Evolutionary conservation across 2,113 vertebrate genomes (phyloP), one percentile per base, ranked within the genome.

Genomic region (Pristiophorus japonicus): DNA sequence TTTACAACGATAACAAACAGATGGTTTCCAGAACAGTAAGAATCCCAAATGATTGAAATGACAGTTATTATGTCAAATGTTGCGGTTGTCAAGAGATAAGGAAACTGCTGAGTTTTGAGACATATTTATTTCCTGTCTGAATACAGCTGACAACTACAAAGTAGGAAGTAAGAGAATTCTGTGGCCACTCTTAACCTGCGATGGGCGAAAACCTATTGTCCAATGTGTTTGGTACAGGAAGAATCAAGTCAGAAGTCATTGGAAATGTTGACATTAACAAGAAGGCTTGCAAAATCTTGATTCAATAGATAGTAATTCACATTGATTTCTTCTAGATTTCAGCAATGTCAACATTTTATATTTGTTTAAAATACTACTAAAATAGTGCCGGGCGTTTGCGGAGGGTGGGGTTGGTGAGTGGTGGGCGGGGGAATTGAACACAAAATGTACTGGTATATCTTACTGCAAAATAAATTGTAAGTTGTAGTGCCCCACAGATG

Each of bases 61-160:
- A 94, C 47, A 70, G 45, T 94, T 94, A 94, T 45, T 94, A 73
- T 94, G 93, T 24, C 65, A 70, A 73, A 94, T 73, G 65, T 70
- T 67, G 66, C 73, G 93, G n/a, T 94, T 94, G 93, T 94, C 66
- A 70, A 94, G 93, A 94, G 93, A 94, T 94, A 94, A 94, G 66
- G 66, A 94, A 94, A 94, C 93, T 65, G 65, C 42, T 70, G 93
- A 47, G 42, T 30, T 94, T 47, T 30, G 10, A 47, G 66, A 70
- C 22, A 73, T 94, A 24, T 94, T 94, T 94, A 94, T 73, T 73
- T 73, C 93, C 93, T 70, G 22, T 34, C 45, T 47, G 93, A 94
- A 7, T 73, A 34, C 42, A 18, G 93, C 42, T 70, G 66, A 45
- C 66, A 94, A 34, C 24, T 47, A 47, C 92, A 47, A 34, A 94